Base-by-base conservation (phyloP, 2,888 invertebrate genomes). In the Rhamnusium bicolor region DNA sequence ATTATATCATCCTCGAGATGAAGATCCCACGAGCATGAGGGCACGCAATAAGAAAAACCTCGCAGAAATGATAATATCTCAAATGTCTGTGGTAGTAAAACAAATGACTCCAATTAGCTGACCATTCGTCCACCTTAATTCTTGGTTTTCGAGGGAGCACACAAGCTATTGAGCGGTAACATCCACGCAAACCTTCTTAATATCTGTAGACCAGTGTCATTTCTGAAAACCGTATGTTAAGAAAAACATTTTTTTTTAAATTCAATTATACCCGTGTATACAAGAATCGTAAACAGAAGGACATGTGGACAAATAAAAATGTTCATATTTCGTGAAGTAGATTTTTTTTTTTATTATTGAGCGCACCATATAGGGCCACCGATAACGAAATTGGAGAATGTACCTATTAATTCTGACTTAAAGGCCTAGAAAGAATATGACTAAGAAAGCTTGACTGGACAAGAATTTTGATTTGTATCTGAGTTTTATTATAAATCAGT, bases 91-190 rank as follows among this genome's bases (percentile, higher is more conserved):
- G 76, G 80, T 80, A 80, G 81, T 79, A 78, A 84, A 85, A 86
- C 82, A 84, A 86, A 86, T 84, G 84, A 80, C 83, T 81, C 82
- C 85, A 86, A 86, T 86, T 85, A 85, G 85, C 80, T 84, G 85
- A 84, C 84, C 85, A 85, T 85, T 84, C 85, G 83, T 85, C 83
- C 83, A 85, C 84, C 85, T 86, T 84, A 85, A 84, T 85, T 84
- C 84, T 49, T 16, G 63, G 24, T 51, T 63, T 24, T 51, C 32
- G 53, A 53, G 53, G 27, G 65, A 32, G 32, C 32, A 51, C 29
- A 53, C 18, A 18, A 29, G 63, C 21, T 65, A 65, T 65, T 53
- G 65, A 65, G 32, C 53, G 54, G 40, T 46, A 14, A 53, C 4
- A n/a, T 12, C 32, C 19, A 54, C 53, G 53, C 49, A 29, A 51